Conservation (phyloP, 1,140 invertebrate genomes). For the Drosophila tani region DNA sequence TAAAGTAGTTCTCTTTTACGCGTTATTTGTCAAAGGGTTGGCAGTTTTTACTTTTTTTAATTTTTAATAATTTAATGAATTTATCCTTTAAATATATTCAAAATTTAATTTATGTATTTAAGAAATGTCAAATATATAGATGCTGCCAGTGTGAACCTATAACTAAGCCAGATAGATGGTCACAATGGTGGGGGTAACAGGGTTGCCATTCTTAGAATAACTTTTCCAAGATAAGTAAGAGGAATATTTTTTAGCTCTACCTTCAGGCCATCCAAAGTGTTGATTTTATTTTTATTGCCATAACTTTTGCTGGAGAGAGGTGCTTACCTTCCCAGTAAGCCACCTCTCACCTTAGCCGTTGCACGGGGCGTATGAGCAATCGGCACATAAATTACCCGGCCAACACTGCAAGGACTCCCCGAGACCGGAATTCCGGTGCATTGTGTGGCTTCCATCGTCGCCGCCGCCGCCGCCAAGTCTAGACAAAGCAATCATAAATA, state of each 20-base stretch:
- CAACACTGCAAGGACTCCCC: conserved; percentile 51
- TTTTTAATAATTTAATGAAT: too few species aligned
- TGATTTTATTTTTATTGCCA: background rate
- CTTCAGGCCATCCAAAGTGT: background rate
- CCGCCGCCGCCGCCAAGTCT: conserved; percentile 61
- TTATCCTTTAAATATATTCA: too few species aligned
- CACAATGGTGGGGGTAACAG: too few species aligned
- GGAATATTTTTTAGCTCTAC: too few species aligned
- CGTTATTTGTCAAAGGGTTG: background rate
- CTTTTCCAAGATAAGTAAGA: too few species aligned
- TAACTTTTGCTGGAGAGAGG: too few species aligned
- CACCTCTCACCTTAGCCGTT: conserved; percentile 25
- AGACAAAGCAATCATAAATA: conserved; percentile 83
- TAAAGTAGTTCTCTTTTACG: conserved; percentile 1
- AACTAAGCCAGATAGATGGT: too few species aligned
- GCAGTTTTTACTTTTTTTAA: too few species aligned
- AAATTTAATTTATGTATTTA: too few species aligned
- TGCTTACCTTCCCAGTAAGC: conserved; percentile 10
- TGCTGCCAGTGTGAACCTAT: too few species aligned
- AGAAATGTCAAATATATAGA: too few species aligned
- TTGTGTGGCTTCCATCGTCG: conserved; percentile 58
- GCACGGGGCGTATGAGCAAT: conserved; percentile 75
- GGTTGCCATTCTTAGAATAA: too few species aligned
- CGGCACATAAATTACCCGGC: conserved; percentile 62
- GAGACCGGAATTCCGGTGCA: conserved; percentile 75